These are phyloP conservation scores for Aphelenchoides fujianensis DNA, from an alignment of 1,140 invertebrate genomes.

Conservation along the genomic window DNA sequence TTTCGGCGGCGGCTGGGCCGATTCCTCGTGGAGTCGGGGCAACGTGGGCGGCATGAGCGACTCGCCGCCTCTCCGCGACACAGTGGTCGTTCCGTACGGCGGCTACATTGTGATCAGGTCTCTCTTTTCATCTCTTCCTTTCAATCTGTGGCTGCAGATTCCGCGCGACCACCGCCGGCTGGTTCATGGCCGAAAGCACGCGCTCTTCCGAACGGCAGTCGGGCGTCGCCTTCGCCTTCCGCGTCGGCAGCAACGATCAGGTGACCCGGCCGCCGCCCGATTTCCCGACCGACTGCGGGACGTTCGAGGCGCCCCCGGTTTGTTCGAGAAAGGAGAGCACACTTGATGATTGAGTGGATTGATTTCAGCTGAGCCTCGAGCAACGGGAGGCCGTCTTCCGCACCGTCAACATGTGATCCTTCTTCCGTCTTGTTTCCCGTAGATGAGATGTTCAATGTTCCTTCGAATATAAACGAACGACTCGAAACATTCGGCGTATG, in stretches of 20 bases:
- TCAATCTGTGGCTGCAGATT: neutral
- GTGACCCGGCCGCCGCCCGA: constrained; percentile 2
- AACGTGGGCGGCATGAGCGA: neutral
- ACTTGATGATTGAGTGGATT: neutral
- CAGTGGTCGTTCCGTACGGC: constrained; percentile 5
- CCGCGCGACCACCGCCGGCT: neutral
- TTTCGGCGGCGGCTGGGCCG: neutral
- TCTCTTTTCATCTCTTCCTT: neutral
- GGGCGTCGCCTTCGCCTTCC: constrained; percentile 16
- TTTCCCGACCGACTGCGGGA: constrained; percentile 18
- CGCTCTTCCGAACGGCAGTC: constrained; percentile 4
- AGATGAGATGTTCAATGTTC: neutral
- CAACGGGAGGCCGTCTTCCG: neutral
- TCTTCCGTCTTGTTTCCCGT: too few relatives aligned
- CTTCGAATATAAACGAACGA: neutral
- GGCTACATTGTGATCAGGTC: constrained; percentile 11
- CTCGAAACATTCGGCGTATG: neutral
- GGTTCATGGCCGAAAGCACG: constrained; percentile 18
- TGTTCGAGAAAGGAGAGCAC: neutral
- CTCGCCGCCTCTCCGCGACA: neutral
- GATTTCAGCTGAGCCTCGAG: neutral
- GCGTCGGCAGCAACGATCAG: neutral
- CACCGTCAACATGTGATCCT: neutral
- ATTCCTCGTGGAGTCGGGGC: constrained; percentile 2
- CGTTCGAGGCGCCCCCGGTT: constrained; percentile 8